Conservation (phyloP, 2,888 invertebrate species). For the Drosophila borealis region DNA sequence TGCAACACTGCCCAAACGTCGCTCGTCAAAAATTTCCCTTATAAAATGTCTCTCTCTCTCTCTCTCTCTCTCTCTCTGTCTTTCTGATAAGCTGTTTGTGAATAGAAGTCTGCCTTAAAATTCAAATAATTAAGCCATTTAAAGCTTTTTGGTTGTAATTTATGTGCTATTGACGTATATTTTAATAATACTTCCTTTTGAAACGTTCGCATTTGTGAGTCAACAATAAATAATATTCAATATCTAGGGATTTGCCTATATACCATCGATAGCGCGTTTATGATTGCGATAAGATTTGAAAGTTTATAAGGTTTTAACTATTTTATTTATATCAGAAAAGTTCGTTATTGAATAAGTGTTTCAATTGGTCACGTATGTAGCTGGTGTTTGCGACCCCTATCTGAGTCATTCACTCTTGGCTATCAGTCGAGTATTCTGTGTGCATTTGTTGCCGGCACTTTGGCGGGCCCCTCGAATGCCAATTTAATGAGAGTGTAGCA, state of each 20-base stretch:
- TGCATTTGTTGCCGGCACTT: slow-evolving; percentile 8
- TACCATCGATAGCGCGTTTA: slow-evolving; percentile 32
- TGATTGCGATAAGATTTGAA: slow-evolving; percentile 47
- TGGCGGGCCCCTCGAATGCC: slow-evolving; percentile 2
- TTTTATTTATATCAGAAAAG: slow-evolving; percentile 33
- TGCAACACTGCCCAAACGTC: slow-evolving; percentile 49
- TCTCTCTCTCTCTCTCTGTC: neutral
- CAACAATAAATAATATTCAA: slow-evolving; percentile 30
- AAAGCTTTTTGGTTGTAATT: neutral
- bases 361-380: slow-evolving; percentile 68
- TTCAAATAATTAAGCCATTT: neutral
- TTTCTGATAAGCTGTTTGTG: neutral
- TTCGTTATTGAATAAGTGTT: slow-evolving; percentile 17
- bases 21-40: slow-evolving; percentile 6
- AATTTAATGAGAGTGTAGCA: slow-evolving; percentile 10
- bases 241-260: slow-evolving; percentile 12
- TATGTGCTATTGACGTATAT: neutral
- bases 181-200: slow-evolving; percentile 6
- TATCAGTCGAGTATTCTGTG: slow-evolving; percentile 19
- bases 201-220: slow-evolving; percentile 25
- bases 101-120: neutral
- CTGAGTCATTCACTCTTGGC: slow-evolving; percentile 29
- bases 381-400: slow-evolving; percentile 5
- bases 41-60: neutral
- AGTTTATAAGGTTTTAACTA: slow-evolving; percentile 19